phyloP scores from a whole-genome alignment of 2,888 invertebrate genomes.

The Torymus tubicola region DNA sequence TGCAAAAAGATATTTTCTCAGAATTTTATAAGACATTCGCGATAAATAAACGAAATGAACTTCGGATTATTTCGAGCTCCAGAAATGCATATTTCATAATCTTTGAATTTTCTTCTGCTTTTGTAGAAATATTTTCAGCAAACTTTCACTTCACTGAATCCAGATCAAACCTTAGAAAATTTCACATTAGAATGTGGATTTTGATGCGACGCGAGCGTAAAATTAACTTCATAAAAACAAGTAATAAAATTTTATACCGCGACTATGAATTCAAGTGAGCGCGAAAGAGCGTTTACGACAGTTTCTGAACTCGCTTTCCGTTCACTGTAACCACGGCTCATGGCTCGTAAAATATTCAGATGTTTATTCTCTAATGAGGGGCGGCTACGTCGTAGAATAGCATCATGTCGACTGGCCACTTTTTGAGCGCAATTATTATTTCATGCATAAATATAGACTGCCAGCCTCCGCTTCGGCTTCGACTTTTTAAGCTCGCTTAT shows the following conservation, averaged over 20 bases:
- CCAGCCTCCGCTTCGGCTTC: neutral
- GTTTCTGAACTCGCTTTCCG: too few relatives aligned
- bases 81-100: neutral
- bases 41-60: neutral
- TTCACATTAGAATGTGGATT: neutral
- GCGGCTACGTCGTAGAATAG: neutral
- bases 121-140: slow-evolving; percentile 7
- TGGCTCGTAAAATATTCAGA: slow-evolving; percentile 4
- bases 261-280: too few relatives aligned
- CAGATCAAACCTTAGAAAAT: slow-evolving; percentile 22
- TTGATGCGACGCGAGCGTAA: neutral
- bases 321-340: too few relatives aligned
- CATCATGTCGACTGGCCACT: slow-evolving; percentile 13
- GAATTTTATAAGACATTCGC: neutral
- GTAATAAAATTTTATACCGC: too few relatives aligned
- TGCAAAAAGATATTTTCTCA: neutral
- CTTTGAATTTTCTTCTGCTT: neutral
- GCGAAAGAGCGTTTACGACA: too few relatives aligned
- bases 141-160: slow-evolving; percentile 5
- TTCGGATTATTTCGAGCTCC: neutral
- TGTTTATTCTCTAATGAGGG: slow-evolving; percentile 17
- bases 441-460: slow-evolving; percentile 23
- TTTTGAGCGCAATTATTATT: slow-evolving; percentile 30
- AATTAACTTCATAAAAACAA: neutral
- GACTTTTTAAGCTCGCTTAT: slow-evolving; percentile 22